phyloP scores from a whole-genome alignment of 2,888 invertebrate species.

The Melieria picta region DNA sequence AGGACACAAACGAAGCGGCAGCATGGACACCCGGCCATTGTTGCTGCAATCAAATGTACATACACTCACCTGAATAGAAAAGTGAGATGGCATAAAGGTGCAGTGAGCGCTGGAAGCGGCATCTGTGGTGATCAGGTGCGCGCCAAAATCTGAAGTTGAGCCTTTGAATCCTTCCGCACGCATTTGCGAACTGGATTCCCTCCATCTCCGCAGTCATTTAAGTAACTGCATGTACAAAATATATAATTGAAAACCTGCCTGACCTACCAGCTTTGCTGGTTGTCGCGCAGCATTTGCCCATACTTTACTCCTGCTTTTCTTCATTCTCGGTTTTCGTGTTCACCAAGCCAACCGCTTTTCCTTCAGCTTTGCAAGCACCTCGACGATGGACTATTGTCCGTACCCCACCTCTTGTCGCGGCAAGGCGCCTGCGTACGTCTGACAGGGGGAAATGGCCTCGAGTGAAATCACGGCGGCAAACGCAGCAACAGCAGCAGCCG shows the following conservation, averaged over 20 bases:
- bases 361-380: slow-evolving; percentile 24
- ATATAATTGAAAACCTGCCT: neutral
- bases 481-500: neutral
- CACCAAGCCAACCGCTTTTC: slow-evolving; percentile 4
- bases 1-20: slow-evolving; percentile 9
- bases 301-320: slow-evolving; percentile 16
- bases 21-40: neutral
- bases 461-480: too few relatives aligned
- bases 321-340: neutral
- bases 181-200: slow-evolving; percentile 16
- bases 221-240: neutral
- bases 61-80: too few relatives aligned
- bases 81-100: too few relatives aligned
- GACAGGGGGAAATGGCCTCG: too few relatives aligned
- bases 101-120: too few relatives aligned
- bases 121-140: slow-evolving; percentile 8
- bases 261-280: slow-evolving; percentile 25
- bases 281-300: slow-evolving; percentile 7
- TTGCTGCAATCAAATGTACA: neutral
- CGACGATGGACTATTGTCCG: neutral
- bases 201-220: neutral
- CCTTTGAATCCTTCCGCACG: neutral
- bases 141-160: slow-evolving; percentile 12
- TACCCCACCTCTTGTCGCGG: too few relatives aligned
- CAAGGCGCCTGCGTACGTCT: too few relatives aligned